phyloP scores from a whole-genome alignment of 2,888 invertebrate species.

The Caenorhabditis afra region DNA sequence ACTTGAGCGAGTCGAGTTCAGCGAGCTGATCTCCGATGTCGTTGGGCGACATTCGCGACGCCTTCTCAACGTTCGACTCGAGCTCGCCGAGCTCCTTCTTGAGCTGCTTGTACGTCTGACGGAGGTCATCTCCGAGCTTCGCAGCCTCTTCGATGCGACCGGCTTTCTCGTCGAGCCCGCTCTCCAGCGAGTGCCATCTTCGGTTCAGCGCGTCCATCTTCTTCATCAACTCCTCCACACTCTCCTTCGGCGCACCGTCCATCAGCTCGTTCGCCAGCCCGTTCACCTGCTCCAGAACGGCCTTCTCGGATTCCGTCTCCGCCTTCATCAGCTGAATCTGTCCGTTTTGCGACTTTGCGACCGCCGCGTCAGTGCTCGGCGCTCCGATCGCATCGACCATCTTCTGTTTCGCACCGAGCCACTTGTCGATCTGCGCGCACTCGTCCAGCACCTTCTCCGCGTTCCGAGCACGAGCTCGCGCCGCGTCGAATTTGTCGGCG shows the following conservation, averaged over 20 bases:
- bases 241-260: constrained; percentile 39
- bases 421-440: constrained; percentile 88
- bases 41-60: constrained; percentile 53
- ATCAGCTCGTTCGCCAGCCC: constrained; percentile 88
- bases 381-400: constrained; percentile 96
- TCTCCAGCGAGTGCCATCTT: constrained; percentile 84
- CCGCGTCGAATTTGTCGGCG: constrained; percentile 62
- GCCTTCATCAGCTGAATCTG: constrained; percentile 86
- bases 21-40: constrained; percentile 63
- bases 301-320: constrained; percentile 94
- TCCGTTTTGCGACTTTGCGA: constrained; percentile 81
- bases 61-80: constrained; percentile 64
- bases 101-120: not conserved
- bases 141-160: constrained; percentile 56
- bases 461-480: constrained; percentile 85
- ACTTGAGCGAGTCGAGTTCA: constrained; percentile 48
- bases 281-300: constrained; percentile 90
- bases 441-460: constrained; percentile 94
- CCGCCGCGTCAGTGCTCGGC: constrained; percentile 94
- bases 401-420: constrained; percentile 93
- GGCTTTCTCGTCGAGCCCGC: constrained; percentile 62
- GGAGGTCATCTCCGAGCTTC: constrained; percentile 55
- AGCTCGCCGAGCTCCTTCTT: constrained; percentile 64
- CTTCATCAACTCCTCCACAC: constrained; percentile 51
- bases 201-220: constrained; percentile 85